Conservation (phyloP, 2,888 invertebrate genomes). For the Athrips mouffetella region DNA sequence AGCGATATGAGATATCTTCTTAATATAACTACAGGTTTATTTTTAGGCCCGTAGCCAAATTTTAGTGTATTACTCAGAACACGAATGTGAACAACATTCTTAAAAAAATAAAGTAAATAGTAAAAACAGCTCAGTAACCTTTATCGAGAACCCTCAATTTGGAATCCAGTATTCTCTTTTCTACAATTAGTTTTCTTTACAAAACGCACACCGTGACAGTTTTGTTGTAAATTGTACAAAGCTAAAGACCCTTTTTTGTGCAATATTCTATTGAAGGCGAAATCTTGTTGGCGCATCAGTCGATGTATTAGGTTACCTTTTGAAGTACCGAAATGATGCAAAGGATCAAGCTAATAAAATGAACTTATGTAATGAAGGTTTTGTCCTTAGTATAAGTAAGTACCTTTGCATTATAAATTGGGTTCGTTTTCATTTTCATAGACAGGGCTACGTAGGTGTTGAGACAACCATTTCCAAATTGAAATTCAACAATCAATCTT, state of each 20-base stretch:
- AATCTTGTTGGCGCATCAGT: slow-evolving; percentile 17
- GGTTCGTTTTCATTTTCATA: too few relatives aligned
- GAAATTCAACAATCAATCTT: too few relatives aligned
- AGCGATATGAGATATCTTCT: too few relatives aligned
- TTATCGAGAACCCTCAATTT: not conserved
- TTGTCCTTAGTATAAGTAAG: too few relatives aligned
- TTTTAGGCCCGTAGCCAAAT: too few relatives aligned
- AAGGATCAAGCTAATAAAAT: slow-evolving; percentile 1
- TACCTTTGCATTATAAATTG: too few relatives aligned
- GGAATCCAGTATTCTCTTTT: not conserved
- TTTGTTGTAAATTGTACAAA: slow-evolving; percentile 12
- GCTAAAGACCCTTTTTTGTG: slow-evolving; percentile 18
- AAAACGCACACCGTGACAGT: not conserved
- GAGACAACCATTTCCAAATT: too few relatives aligned
- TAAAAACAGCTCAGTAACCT: not conserved
- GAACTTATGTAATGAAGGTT: not conserved
- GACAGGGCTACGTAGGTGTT: too few relatives aligned
- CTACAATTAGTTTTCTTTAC: not conserved
- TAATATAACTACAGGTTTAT: too few relatives aligned
- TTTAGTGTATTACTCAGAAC: too few relatives aligned
- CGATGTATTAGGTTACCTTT: slow-evolving; percentile 4
- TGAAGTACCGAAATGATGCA: not conserved
- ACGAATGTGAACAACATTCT: too few relatives aligned
- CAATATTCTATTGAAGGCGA: slow-evolving; percentile 17
- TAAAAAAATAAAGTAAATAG: not conserved